Percentiles rank a stretch among this genome's conserved stretches.
Conservation (phyloP, 1,140 invertebrate genomes). For the Microplitis mediator region DNA sequence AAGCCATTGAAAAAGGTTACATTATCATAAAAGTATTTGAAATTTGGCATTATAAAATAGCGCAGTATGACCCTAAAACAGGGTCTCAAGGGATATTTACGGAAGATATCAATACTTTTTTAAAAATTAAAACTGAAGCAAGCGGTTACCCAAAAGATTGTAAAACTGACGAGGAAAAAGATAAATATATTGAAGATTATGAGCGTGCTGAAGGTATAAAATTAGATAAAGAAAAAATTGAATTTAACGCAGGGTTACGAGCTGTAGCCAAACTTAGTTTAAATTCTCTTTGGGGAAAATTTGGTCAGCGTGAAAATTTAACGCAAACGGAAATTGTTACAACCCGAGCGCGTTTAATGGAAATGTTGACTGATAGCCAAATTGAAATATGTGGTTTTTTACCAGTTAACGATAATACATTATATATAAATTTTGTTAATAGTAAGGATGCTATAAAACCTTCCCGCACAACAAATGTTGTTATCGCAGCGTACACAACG, state of each 20-base stretch:
- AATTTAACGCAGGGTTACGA: slow-evolving; percentile 47
- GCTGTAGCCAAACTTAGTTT: slow-evolving; percentile 44
- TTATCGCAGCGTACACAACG: slow-evolving; percentile 52
- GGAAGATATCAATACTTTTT: slow-evolving; percentile 50
- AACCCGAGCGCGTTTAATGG: slow-evolving; percentile 35
- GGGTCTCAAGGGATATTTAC: too few relatives aligned
- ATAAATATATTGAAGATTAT: slow-evolving; percentile 19
- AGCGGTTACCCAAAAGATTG: slow-evolving; percentile 41
- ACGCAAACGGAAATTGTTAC: slow-evolving; percentile 39
- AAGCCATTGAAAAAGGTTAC: too few relatives aligned
- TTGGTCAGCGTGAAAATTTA: slow-evolving; percentile 37
- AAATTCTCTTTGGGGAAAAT: too few relatives aligned
- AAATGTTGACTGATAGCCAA: slow-evolving; percentile 39
- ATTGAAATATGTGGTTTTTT: slow-evolving; percentile 30
- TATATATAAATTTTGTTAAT: slow-evolving; percentile 38
- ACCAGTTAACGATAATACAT: slow-evolving; percentile 34
- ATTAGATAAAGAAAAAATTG: slow-evolving; percentile 46
- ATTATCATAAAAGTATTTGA: too few relatives aligned
- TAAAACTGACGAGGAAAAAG: slow-evolving; percentile 34
- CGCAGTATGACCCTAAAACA: too few relatives aligned
- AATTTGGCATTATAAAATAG: too few relatives aligned
- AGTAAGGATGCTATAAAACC: slow-evolving; percentile 27
- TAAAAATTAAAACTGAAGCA: slow-evolving; percentile 43
- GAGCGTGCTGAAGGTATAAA: slow-evolving; percentile 46
- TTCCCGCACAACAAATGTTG: slow-evolving; percentile 41